Conservation (phyloP, 2,113 vertebrate species). For the Holacanthus passer region DNA sequence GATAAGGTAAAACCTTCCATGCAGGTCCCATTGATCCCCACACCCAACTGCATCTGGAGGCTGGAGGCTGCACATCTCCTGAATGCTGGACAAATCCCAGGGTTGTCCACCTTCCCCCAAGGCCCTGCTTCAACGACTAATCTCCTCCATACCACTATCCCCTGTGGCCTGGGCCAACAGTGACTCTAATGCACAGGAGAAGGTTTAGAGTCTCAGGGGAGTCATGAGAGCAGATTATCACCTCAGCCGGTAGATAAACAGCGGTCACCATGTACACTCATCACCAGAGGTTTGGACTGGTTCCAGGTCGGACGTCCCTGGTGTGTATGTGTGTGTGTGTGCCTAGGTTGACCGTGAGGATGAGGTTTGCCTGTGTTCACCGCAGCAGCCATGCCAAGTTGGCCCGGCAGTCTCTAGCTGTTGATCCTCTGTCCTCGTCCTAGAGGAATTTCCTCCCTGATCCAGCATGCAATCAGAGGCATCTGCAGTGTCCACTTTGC, state of each 20-base stretch:
- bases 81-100: background rate
- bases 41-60: background rate
- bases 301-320: conserved; percentile 38
- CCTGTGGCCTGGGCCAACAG: conserved; percentile 17
- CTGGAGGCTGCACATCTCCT: conserved; percentile 13
- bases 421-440: conserved; percentile 54
- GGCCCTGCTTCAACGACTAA: conserved; percentile 21
- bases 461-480: conserved; percentile 75
- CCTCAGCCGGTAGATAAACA: conserved; percentile 67
- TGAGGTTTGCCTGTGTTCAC: conserved; percentile 24
- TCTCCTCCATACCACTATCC: background rate
- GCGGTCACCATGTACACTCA: conserved; percentile 45
- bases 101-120: conserved; percentile 6
- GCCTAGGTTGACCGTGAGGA: conserved; percentile 12
- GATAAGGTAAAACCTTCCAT: background rate
- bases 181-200: conserved; percentile 49
- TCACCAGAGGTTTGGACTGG: conserved; percentile 51
- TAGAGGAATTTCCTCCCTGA: conserved; percentile 78
- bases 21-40: background rate
- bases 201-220: conserved; percentile 55
- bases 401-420: conserved; percentile 28
- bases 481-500: conserved; percentile 73
- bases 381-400: conserved; percentile 39
- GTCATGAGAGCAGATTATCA: conserved; percentile 69
- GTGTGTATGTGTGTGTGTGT: conserved; percentile 4